Percentiles rank a stretch among this genome's conserved stretches.
Conservation (phyloP, 2,113 vertebrate species). For the Narcine bancroftii region DNA sequence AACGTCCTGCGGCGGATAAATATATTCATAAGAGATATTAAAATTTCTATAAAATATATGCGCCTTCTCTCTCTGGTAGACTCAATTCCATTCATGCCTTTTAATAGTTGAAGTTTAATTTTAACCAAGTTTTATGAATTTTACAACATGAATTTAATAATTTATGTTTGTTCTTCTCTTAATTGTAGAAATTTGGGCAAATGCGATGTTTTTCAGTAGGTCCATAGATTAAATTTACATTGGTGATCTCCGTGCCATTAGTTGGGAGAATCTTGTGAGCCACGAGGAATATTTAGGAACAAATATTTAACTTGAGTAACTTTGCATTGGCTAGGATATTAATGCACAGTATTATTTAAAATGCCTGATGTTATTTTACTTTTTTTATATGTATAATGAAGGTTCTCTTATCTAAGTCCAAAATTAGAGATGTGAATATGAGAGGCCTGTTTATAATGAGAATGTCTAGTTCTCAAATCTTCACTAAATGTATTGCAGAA, state of each 20-base stretch:
- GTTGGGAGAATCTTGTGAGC: neutral
- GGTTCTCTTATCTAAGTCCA: neutral
- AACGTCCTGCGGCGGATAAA: neutral
- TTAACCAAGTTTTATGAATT: neutral
- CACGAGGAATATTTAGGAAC: neutral
- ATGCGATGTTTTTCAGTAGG: neutral
- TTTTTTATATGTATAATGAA: neutral
- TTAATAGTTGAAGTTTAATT: conserved; percentile 25
- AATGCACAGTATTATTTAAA: neutral
- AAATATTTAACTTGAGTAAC: neutral
- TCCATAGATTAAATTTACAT: neutral
- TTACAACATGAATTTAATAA: neutral
- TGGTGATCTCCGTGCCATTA: neutral
- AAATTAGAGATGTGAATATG: neutral
- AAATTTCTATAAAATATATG: neutral
- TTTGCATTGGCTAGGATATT: neutral
- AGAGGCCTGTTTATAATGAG: neutral
- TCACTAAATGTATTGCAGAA: too few species aligned
- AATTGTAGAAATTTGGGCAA: neutral
- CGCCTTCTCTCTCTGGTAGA: neutral
- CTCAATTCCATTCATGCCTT: neutral
- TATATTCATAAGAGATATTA: conserved; percentile 14
- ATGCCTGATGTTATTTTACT: neutral
- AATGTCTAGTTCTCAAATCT: too few species aligned
- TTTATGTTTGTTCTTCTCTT: neutral